Evolutionary conservation across 2,113 vertebrate species (phyloP).

Genomic region (Turdus rufiventris): DNA sequence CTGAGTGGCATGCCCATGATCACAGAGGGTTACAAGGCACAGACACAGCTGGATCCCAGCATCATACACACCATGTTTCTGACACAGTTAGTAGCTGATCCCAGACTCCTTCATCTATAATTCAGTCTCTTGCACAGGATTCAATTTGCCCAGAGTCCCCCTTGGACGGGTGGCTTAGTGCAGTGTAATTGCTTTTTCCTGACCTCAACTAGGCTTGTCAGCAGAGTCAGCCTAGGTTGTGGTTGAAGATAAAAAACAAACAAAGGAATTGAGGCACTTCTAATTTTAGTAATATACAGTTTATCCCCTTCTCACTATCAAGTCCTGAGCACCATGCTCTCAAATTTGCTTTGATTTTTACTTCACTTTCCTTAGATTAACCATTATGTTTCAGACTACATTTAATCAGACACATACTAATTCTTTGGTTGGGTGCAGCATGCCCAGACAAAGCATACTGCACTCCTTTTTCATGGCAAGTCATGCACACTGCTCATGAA

Average conservation of each 20-base stretch:
- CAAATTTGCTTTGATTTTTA: background rate
- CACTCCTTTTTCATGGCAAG: background rate
- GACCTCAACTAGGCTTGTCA: background rate
- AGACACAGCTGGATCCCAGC: background rate
- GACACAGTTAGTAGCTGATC: background rate
- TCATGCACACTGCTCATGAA: background rate
- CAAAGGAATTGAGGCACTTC: background rate
- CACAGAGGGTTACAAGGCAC: background rate
- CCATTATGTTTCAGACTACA: background rate
- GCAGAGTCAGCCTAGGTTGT: background rate
- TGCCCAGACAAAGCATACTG: background rate
- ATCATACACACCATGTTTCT: background rate
- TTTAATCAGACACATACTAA: background rate
- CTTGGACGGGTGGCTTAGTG: background rate
- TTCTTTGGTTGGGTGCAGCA: background rate
- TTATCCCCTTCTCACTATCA: background rate
- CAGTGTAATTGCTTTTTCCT: slow-evolving; percentile 11
- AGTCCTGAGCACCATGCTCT: background rate
- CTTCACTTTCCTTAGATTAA: background rate
- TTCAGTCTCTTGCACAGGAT: background rate
- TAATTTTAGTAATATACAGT: background rate
- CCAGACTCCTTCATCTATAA: background rate
- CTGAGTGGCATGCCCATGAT: background rate
- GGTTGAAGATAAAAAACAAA: slow-evolving; percentile 21
- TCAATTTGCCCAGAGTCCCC: background rate